Evolutionary conservation across 2,797 vertebrate species (phyloP).

Genomic region (Siniperca scherzeri): DNA sequence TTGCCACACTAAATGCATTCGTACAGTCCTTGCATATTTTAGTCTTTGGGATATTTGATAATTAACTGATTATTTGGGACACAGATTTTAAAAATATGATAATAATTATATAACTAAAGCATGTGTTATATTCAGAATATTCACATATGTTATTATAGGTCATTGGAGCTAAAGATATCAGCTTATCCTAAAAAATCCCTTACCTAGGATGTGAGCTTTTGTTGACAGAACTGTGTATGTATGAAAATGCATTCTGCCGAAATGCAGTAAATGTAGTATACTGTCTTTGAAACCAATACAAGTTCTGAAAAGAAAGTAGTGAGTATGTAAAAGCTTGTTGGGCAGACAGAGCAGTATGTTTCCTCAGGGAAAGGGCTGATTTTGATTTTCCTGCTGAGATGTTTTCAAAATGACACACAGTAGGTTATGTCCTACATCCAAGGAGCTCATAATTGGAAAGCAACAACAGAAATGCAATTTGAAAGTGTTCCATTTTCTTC

Average conservation of each 20-base stretch:
- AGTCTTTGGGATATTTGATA: not conserved
- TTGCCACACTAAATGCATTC: not conserved
- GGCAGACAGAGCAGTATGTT: not conserved
- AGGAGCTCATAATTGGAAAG: constrained; percentile 7
- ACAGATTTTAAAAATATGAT: not conserved
- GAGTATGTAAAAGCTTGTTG: not conserved
- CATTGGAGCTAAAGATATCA: constrained; percentile 9
- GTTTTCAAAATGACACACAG: constrained; percentile 7
- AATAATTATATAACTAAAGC: not conserved
- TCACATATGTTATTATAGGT: not conserved
- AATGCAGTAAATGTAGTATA: not conserved
- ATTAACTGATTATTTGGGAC: not conserved
- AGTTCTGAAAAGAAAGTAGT: not conserved
- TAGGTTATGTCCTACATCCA: constrained; percentile 6
- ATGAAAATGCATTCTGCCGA: not conserved
- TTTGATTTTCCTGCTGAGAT: constrained; percentile 40
- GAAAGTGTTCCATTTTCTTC: constrained; percentile 16
- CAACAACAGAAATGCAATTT: not conserved
- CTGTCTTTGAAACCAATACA: not conserved
- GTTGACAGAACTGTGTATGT: constrained; percentile 2
- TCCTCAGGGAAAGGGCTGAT: constrained; percentile 2
- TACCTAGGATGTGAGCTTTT: not conserved
- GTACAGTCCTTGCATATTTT: too few relatives aligned
- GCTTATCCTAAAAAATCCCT: not conserved
- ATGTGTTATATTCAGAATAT: not conserved